These are phyloP conservation scores for Protonemura montana DNA, from an alignment of 2,888 invertebrate genomes.

Conservation along the genomic window DNA sequence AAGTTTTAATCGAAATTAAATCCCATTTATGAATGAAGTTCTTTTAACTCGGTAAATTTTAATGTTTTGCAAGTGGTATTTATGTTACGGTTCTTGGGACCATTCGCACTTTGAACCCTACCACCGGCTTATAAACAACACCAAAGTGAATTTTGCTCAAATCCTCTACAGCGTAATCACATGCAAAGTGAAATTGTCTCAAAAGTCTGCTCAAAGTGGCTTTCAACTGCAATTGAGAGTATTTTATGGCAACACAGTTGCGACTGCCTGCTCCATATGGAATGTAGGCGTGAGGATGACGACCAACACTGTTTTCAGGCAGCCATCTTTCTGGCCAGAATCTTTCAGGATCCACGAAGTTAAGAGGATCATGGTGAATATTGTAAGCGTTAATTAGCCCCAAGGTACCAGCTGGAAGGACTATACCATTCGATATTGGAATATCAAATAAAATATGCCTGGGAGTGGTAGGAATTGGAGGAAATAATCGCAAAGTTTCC, in stretches of 20 bases:
- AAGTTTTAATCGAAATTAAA: too few species aligned
- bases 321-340: constrained; percentile 50
- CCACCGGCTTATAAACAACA: background rate
- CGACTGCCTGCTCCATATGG: constrained; percentile 49
- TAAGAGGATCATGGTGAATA: constrained; percentile 46
- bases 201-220: constrained; percentile 48
- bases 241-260: constrained; percentile 50
- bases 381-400: constrained; percentile 45
- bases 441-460: constrained; percentile 43
- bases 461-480: constrained; percentile 46
- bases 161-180: background rate
- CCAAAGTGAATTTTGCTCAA: background rate
- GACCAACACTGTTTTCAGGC: constrained; percentile 45
- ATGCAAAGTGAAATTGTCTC: constrained; percentile 36
- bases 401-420: constrained; percentile 42
- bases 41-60: too few species aligned
- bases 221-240: constrained; percentile 50
- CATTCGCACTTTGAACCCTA: background rate
- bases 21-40: too few species aligned
- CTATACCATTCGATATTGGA: constrained; percentile 32
- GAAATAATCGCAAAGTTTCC: constrained; percentile 49
- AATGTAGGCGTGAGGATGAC: constrained; percentile 49
- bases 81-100: background rate
- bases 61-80: too few species aligned
- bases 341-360: constrained; percentile 45